Evolutionary conservation across 2,888 invertebrate genomes (phyloP), one percentile per base, ranked within the genome.

Genomic region (Meiosimyza decipiens): DNA sequence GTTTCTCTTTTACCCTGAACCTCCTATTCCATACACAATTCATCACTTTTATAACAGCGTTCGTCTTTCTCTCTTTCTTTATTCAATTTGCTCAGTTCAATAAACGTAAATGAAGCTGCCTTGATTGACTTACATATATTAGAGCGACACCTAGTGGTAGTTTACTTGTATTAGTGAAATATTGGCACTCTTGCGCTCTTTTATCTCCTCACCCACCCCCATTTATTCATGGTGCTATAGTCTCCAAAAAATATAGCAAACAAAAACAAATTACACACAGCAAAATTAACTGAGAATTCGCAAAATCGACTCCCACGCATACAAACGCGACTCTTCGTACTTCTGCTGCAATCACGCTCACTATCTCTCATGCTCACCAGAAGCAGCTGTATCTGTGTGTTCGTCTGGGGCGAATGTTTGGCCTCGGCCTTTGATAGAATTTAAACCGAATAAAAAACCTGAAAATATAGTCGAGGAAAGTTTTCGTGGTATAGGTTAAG

Each of bases 401-500:
- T 40, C 40, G 40, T 50, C 12, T 13, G 50, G 55, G 60, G 60
- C 50, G 54, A 40, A 49, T 55, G 47, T 51, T 66, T 60, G 59
- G 60, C 65, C 65, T 40, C 67, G 67, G 67, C 67, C 67, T 67
- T 55, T 55, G 40, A 40, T 40, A 40, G 40, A 40, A 40, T 40
- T 40, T 40, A 40, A 40, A 40, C 9, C 40, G 40, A 40, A 40
- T 40, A 40, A 40, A 40, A 40, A 40, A 18, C 22, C 62, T n/a
- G 50, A 33, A 13, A 18, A 13, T 6, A 47, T 49, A 67, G 55
- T n/a, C 47, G 47, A 47, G 55, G 40, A 73, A 74, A 73, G 73
- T 74, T 75, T 72, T 12, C 73, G 76, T 77, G 78, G 77, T 77
- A 76, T 77, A 78, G 77, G 77, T 78, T 77, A 77, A 76, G 78